Evolutionary conservation across 2,888 invertebrate genomes (phyloP).

Genomic region (Criorhina ranunculi): DNA sequence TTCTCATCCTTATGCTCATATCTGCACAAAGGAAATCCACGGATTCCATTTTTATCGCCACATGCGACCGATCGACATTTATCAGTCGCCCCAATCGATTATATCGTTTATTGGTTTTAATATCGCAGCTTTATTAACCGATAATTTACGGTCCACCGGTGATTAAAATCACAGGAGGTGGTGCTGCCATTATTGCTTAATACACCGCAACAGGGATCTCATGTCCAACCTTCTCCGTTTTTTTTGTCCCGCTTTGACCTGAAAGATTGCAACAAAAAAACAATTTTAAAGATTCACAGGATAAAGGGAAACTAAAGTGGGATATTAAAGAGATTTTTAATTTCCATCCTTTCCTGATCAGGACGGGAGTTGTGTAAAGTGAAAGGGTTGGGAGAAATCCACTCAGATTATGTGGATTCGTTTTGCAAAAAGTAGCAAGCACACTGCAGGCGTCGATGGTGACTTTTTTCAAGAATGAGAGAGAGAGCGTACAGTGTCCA

Average conservation of each 20-base stretch:
- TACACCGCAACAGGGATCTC: slow-evolving; percentile 64
- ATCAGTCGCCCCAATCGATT: slow-evolving; percentile 60
- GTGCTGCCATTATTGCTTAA: slow-evolving; percentile 70
- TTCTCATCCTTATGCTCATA: slow-evolving; percentile 26
- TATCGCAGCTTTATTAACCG: slow-evolving; percentile 73
- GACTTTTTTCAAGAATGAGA: background rate
- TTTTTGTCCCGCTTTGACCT: background rate
- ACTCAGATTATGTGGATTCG: slow-evolving; percentile 37
- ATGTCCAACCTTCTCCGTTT: slow-evolving; percentile 17
- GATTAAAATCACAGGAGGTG: slow-evolving; percentile 73
- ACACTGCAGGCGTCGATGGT: slow-evolving; percentile 1
- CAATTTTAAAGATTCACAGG: slow-evolving; percentile 17
- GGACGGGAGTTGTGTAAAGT: too few relatives aligned
- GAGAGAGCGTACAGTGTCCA: slow-evolving; percentile 27
- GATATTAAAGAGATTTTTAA: slow-evolving; percentile 58
- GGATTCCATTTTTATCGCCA: slow-evolving; percentile 37
- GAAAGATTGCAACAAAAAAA: slow-evolving; percentile 40
- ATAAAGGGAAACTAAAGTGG: slow-evolving; percentile 25
- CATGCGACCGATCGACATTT: slow-evolving; percentile 61
- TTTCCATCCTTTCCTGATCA: slow-evolving; percentile 31
- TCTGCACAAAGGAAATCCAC: background rate
- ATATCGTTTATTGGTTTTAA: slow-evolving; percentile 71
- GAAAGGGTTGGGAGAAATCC: slow-evolving; percentile 15
- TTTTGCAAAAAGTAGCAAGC: slow-evolving; percentile 48
- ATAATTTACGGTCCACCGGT: slow-evolving; percentile 68